These are phyloP conservation scores for Dromiciops gliroides DNA, from an alignment of 2,113 vertebrate genomes.

Conservation along the genomic window DNA sequence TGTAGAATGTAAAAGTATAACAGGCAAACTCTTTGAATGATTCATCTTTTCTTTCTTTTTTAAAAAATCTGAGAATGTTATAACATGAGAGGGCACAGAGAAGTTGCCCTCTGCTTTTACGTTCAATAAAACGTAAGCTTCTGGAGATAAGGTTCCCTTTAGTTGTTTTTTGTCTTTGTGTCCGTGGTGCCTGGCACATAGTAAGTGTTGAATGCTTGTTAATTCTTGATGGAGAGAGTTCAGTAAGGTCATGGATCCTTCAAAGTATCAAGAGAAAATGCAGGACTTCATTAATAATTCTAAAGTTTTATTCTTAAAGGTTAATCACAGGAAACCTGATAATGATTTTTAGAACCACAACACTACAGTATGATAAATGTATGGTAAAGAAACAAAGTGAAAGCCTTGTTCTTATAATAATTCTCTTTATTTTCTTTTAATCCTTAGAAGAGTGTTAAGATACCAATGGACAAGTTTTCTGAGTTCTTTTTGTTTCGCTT, in stretches of 20 bases:
- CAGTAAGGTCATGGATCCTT: neutral
- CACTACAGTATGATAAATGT: neutral
- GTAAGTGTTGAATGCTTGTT: neutral
- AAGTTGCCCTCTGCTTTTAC: neutral
- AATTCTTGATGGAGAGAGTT: neutral
- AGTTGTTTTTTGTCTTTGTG: neutral
- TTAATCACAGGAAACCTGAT: neutral
- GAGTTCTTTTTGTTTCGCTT: neutral
- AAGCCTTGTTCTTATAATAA: neutral
- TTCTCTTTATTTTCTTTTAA: neutral
- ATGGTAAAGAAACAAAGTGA: neutral
- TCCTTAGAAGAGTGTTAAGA: neutral
- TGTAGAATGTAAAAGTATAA: neutral
- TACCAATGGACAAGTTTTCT: neutral
- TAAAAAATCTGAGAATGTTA: neutral
- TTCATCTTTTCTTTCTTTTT: neutral
- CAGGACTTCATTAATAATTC: neutral
- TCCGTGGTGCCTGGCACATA: neutral
- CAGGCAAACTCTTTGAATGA: neutral
- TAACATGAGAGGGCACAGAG: neutral
- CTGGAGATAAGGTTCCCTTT: neutral
- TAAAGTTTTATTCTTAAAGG: neutral
- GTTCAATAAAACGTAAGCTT: neutral
- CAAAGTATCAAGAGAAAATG: neutral
- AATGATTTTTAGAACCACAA: neutral